Evolutionary conservation across 2,888 invertebrate species (phyloP).

Genomic region (Chrysolina oricalcia): DNA sequence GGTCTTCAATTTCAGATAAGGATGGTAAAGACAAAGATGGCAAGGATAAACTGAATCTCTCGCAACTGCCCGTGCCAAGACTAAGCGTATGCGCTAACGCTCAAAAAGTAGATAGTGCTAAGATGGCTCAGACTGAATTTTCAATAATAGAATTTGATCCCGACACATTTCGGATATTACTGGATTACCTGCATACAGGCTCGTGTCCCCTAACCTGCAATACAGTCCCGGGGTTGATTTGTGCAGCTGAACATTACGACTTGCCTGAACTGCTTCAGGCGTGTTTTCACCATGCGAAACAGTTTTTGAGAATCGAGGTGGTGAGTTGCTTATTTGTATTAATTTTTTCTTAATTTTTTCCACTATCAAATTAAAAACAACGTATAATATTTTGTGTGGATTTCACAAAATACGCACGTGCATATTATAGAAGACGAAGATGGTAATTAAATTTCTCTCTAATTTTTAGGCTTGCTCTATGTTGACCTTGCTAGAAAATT

Average conservation of each 20-base stretch:
- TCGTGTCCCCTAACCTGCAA: constrained; percentile 94
- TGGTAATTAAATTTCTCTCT: not conserved
- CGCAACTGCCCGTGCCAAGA: constrained; percentile 87
- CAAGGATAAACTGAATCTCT: constrained; percentile 82
- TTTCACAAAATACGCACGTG: no score
- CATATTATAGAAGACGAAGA: not conserved
- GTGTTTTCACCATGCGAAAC: constrained; percentile 96
- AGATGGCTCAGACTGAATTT: constrained; percentile 95
- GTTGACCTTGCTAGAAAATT: constrained; percentile 93
- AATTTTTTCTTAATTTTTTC: no score
- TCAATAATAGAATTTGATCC: constrained; percentile 96
- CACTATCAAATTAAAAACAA: no score
- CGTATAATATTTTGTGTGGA: no score
- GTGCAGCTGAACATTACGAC: constrained; percentile 96
- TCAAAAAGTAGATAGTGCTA: constrained; percentile 93
- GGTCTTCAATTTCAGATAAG: constrained; percentile 77
- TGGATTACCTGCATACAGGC: constrained; percentile 94
- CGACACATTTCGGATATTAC: constrained; percentile 91
- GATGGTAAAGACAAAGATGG: constrained; percentile 86
- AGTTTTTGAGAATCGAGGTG: constrained; percentile 92
- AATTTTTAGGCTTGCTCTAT: constrained; percentile 85
- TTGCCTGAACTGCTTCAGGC: constrained; percentile 93
- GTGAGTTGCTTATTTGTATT: constrained; percentile 72
- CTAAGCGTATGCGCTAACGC: constrained; percentile 94
- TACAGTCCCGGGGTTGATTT: constrained; percentile 93